Base-by-base conservation (phyloP, 2,888 invertebrate genomes). In the Clostera curtula region DNA sequence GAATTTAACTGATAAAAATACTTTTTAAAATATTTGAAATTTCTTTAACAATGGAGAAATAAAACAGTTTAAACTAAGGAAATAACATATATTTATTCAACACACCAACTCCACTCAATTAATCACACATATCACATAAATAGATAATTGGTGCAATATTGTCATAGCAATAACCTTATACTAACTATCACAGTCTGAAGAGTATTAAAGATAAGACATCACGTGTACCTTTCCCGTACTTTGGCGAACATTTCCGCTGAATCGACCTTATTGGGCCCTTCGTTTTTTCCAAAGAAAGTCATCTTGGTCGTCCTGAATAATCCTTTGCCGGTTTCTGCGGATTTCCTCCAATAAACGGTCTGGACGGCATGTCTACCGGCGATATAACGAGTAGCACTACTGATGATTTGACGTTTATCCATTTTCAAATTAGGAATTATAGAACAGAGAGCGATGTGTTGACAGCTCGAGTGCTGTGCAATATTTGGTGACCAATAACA, bases 281-380 rank as follows among this genome's bases (percentile, higher is more conserved):
- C 84, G 26, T 76, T 79, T 42, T 82, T 85, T 6, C 86, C 87
- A 50, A 88, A 87, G 53, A 85, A 86, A 1, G 86, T 86, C 48
- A 83, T 85, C 46, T 79, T 86, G 4, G 87, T 85, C 5, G 87
- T 87, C 55, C 82, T 87, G 27, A 87, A 51, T 30, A 88, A 72
- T 5, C 83, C 85, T 15, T 82, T 85, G 39, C 70, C 73, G 13
- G 61, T 63, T 17, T 72, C 79, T 3, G 84, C 76, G 0, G 77
- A 67, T 20, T 87, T 85, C 49, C 91, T 83, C 92, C 92, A 92
- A 54, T 92, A 92, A 0, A 92, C 89, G 0, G 91, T 92, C 57
- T 92, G 91, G 11, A 91, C 86, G 1, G 91, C 91, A 52, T 91
- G 89, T 34, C 90, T 86, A 24, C 91, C 90, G 24, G 89, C 89